phyloP scores from a whole-genome alignment of 2,888 invertebrate genomes.

The Synergus laeviventris region DNA sequence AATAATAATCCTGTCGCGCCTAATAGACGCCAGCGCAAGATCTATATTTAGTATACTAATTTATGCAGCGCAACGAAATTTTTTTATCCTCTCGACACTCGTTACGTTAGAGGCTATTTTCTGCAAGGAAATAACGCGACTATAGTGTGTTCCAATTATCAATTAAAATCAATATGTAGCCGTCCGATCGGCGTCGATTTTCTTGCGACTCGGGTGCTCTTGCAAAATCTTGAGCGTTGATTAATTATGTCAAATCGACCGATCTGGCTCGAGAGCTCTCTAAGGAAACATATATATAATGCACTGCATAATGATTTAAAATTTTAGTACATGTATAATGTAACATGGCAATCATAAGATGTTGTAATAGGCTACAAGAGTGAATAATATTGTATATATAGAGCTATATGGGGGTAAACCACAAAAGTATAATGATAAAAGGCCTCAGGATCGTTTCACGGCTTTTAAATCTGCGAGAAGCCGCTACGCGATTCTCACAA shows the following conservation, averaged over 20 bases:
- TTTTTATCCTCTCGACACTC: constrained; percentile 16
- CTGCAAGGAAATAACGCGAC: constrained; percentile 20
- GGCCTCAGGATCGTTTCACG: constrained; percentile 30
- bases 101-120: constrained; percentile 13
- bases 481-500: constrained; percentile 28
- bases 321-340: neutral
- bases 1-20: constrained; percentile 23
- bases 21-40: constrained; percentile 14
- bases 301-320: neutral
- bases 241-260: constrained; percentile 6
- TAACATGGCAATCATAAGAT: constrained; percentile 8
- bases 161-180: constrained; percentile 38
- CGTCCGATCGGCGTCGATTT: constrained; percentile 30
- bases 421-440: neutral
- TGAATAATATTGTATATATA: constrained; percentile 23
- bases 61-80: constrained; percentile 28
- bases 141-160: constrained; percentile 31
- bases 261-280: neutral
- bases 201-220: constrained; percentile 19
- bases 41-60: constrained; percentile 32
- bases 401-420: constrained; percentile 16
- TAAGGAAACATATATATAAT: neutral
- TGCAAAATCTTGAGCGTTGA: constrained; percentile 22
- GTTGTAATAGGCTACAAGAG: constrained; percentile 10
- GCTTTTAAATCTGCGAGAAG: constrained; percentile 24